Percentiles rank a stretch among this genome's conserved stretches.
phyloP scores from a whole-genome alignment of 2,797 vertebrate genomes.

The Etheostoma perlongum region DNA sequence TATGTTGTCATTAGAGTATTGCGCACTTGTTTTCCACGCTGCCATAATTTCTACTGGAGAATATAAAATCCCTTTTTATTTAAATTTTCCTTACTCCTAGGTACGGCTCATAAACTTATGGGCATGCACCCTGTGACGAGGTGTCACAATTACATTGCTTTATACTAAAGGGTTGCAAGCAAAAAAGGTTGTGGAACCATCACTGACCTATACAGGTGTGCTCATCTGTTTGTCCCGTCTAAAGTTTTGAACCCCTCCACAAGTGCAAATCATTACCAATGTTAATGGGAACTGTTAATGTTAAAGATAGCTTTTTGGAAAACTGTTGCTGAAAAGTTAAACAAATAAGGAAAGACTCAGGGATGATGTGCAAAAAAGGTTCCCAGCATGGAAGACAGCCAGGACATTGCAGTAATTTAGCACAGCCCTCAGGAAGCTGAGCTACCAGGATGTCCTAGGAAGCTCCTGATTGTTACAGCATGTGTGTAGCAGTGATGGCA shows the following conservation, averaged over 20 bases:
- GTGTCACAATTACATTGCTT: not conserved
- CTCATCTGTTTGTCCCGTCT: too few species aligned
- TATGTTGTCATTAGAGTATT: not conserved
- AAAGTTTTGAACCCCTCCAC: not conserved
- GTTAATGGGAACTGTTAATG: not conserved
- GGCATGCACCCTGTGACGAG: not conserved
- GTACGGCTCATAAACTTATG: not conserved
- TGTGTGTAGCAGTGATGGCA: not conserved
- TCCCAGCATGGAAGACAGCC: not conserved
- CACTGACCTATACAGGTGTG: not conserved
- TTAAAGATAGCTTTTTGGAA: not conserved
- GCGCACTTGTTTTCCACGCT: not conserved
- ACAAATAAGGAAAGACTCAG: not conserved
- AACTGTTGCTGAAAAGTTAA: not conserved
- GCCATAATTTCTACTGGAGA: too few species aligned
- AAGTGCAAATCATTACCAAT: not conserved
- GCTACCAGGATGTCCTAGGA: constrained; percentile 5
- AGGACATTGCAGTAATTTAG: constrained; percentile 30
- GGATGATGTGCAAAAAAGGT: constrained; percentile 3
- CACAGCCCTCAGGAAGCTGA: constrained; percentile 22
- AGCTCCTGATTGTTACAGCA: constrained; percentile 10
- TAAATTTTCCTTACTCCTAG: too few species aligned
- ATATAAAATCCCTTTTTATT: not conserved
- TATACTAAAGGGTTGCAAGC: not conserved
- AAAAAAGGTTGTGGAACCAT: not conserved